Evolutionary conservation across 2,113 vertebrate genomes (phyloP), one percentile per base, ranked within the genome.

Genomic region (Paratilapia polleni): DNA sequence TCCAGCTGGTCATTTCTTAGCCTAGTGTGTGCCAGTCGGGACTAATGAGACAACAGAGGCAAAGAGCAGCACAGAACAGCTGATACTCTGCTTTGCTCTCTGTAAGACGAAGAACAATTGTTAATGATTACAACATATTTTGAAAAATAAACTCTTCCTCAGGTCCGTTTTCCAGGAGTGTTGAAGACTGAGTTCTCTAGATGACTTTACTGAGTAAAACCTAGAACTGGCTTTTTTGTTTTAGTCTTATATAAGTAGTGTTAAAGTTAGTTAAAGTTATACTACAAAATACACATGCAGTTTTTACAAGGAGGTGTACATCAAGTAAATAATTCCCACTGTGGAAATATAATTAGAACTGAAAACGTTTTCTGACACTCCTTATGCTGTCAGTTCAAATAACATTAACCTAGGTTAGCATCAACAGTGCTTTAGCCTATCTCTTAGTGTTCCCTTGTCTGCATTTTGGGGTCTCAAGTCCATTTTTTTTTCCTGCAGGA

Each of bases 11-110:
- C 73, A 60, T 83, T 79, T 88, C 41, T 58, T 26, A 31, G 59
- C 78, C 63, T n/a, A 11, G 59, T 66, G 79, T 85, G 87, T 81
- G 80, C 52, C 85, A 86, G 85, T 84, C 83, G 78, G 13, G 43
- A 22, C 81, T 94, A 94, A 95, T 92, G 92, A 94, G 89, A 91
- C 89, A 90, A 89, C 47, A 58, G 79, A 88, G 77, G 77, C 88
- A 92, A 93, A 93, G 93, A 95, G 93, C 83, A 91, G 88, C 84
- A 41, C 58, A 19, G 77, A 83, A 3, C 79, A 83, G 85, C 76
- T 88, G 86, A 75, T 86, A 78, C 60, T 78, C 85, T 36, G 56
- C 64, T 88, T 80, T 26, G 0, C 64, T 49, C 74, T 56, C 24
- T 20, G 24, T 19, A 11, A 52, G 58, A 83, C 36, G 20, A 81